Percentiles rank a stretch among this genome's conserved stretches.
phyloP scores from a whole-genome alignment of 2,888 invertebrate species.

The Arge pagana region DNA sequence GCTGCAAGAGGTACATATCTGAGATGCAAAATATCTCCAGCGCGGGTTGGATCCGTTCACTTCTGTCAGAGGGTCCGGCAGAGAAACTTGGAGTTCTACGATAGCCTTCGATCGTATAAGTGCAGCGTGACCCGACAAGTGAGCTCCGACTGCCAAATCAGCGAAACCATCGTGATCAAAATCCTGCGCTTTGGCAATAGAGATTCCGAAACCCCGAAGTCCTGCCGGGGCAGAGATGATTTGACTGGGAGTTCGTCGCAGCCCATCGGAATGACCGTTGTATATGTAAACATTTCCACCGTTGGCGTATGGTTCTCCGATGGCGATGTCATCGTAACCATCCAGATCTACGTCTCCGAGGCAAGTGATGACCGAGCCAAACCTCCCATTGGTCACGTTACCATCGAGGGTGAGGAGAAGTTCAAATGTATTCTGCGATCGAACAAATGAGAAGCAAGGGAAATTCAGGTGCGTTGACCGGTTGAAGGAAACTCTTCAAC shows the following conservation, averaged over 20 bases:
- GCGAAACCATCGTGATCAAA: constrained; percentile 54
- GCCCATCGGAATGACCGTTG: constrained; percentile 42
- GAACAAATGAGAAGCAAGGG: no score
- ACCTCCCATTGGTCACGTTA: constrained; percentile 58
- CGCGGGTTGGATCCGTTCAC: no score
- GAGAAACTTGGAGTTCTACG: constrained; percentile 31
- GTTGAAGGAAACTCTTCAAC: no score
- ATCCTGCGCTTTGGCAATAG: constrained; percentile 54
- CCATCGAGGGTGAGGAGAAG: constrained; percentile 50
- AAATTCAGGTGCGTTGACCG: no score
- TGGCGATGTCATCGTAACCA: constrained; percentile 56
- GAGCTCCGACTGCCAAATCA: constrained; percentile 55
- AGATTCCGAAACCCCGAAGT: constrained; percentile 55
- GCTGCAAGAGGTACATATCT: constrained; percentile 36
- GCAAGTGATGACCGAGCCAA: constrained; percentile 63
- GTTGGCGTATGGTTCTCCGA: constrained; percentile 48
- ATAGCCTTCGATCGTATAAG: constrained; percentile 52
- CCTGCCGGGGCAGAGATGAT: constrained; percentile 48
- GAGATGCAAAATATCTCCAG: constrained; percentile 33
- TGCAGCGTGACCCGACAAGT: constrained; percentile 52
- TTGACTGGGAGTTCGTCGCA: constrained; percentile 44
- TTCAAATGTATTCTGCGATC: constrained; percentile 42
- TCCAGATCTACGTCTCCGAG: constrained; percentile 67
- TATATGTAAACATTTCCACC: constrained; percentile 48
- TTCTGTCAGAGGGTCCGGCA: constrained; percentile 30